phyloP scores from a whole-genome alignment of 2,888 invertebrate species.

The Leptopilina syphax region DNA sequence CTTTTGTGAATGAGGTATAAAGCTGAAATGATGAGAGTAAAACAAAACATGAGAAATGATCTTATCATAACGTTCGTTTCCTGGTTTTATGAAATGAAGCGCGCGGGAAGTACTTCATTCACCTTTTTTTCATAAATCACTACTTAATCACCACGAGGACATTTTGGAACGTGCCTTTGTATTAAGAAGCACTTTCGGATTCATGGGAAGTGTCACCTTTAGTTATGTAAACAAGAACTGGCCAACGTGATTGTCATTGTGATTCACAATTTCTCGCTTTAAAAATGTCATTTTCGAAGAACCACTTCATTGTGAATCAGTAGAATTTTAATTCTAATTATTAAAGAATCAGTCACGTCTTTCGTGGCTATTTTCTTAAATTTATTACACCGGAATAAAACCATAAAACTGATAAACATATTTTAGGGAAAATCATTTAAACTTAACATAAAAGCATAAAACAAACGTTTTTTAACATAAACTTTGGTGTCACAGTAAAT shows the following conservation, averaged over 20 bases:
- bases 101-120: slow-evolving; percentile 5
- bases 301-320: slow-evolving; percentile 17
- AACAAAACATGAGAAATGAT: slow-evolving; percentile 1
- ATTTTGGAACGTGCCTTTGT: slow-evolving; percentile 42
- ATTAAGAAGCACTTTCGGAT: slow-evolving; percentile 65
- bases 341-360: slow-evolving; percentile 26
- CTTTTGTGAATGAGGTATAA: too few species aligned
- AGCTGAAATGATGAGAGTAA: too few species aligned
- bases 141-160: slow-evolving; percentile 25
- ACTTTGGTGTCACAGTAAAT: too few species aligned
- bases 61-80: background rate
- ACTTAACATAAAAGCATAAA: too few species aligned
- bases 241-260: slow-evolving; percentile 70
- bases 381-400: slow-evolving; percentile 1
- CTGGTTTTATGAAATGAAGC: background rate
- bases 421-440: background rate
- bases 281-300: slow-evolving; percentile 30
- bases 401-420: slow-evolving; percentile 2
- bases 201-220: slow-evolving; percentile 64
- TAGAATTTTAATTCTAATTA: slow-evolving; percentile 35
- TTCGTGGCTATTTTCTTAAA: background rate
- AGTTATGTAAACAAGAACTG: slow-evolving; percentile 72
- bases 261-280: slow-evolving; percentile 27
- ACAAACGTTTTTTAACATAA: too few species aligned
- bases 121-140: slow-evolving; percentile 19